Percentiles rank a stretch among this genome's conserved stretches.
These are phyloP conservation scores for Tetragonula clypearis DNA, from an alignment of 1,140 invertebrate species.

Conservation along the genomic window DNA sequence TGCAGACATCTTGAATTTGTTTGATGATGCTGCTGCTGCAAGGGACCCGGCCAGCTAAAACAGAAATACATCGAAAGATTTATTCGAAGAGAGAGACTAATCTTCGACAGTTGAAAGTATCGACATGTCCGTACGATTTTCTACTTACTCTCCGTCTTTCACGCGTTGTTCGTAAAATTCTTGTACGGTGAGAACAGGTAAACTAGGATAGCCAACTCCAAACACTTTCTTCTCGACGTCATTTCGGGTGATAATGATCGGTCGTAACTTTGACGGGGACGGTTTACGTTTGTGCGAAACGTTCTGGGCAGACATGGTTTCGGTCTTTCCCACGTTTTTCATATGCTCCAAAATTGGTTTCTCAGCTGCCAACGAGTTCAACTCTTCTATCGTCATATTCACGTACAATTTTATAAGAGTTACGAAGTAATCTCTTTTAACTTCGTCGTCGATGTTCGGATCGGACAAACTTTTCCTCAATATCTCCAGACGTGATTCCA, in stretches of 20 bases:
- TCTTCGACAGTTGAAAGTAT: no score
- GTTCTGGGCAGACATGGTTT: conserved; percentile 60
- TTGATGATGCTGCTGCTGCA: conserved; percentile 66
- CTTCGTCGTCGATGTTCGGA: conserved; percentile 89
- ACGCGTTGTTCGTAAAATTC: conserved; percentile 97
- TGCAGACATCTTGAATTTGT: conserved; percentile 66
- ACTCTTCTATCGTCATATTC: conserved; percentile 89
- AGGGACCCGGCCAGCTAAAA: conserved; percentile 75
- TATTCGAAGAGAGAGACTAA: not conserved
- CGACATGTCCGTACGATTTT: not conserved
- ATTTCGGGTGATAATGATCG: conserved; percentile 96
- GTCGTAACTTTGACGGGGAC: conserved; percentile 85
- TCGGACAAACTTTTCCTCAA: conserved; percentile 85
- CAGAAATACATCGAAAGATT: conserved; percentile 16
- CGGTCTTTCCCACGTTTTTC: conserved; percentile 73
- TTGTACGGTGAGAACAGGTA: conserved; percentile 95
- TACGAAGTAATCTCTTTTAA: conserved; percentile 91
- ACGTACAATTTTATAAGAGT: conserved; percentile 90
- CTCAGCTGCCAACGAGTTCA: conserved; percentile 88
- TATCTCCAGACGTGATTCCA: conserved; percentile 86
- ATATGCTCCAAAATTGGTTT: conserved; percentile 89
- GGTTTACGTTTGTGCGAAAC: conserved; percentile 76
- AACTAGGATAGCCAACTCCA: conserved; percentile 96
- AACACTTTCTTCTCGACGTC: conserved; percentile 95
- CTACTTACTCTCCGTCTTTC: conserved; percentile 88